Evolutionary conservation across 1,140 invertebrate genomes (phyloP).

Genomic region (Phortica variegata): DNA sequence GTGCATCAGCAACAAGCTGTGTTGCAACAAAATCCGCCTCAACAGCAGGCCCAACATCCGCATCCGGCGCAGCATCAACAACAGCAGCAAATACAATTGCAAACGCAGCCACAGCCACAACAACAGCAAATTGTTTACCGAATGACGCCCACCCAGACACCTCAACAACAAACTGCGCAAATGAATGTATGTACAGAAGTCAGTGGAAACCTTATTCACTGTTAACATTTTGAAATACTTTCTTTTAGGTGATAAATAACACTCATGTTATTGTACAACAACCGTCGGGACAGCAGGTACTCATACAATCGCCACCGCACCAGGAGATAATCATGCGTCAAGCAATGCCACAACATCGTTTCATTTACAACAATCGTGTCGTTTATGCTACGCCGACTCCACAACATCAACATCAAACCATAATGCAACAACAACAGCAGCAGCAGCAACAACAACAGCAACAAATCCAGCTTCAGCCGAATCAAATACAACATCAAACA

Average conservation of each 20-base stretch:
- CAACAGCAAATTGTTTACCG: conserved; percentile 52
- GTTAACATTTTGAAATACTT: not conserved
- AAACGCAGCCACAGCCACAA: conserved; percentile 38
- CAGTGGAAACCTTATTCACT: not conserved
- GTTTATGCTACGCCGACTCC: conserved; percentile 33
- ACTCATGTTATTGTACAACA: conserved; percentile 49
- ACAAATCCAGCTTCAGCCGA: conserved; percentile 35
- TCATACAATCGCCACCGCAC: conserved; percentile 45
- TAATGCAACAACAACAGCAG: conserved; percentile 34
- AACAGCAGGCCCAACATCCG: conserved; percentile 25
- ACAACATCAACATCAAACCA: conserved; percentile 40
- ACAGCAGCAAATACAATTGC: conserved; percentile 46
- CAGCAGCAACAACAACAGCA: conserved; percentile 43
- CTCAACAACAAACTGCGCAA: conserved; percentile 17
- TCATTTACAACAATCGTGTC: conserved; percentile 44
- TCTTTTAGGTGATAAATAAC: conserved; percentile 39
- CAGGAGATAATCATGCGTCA: conserved; percentile 50
- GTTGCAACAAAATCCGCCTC: conserved; percentile 25
- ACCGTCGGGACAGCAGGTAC: conserved; percentile 37
- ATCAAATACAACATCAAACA: conserved; percentile 24
- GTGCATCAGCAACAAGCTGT: conserved; percentile 32
- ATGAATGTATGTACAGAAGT: not conserved
- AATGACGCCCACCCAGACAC: conserved; percentile 35
- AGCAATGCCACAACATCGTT: conserved; percentile 34
- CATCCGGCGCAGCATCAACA: conserved; percentile 28